Conservation (phyloP, 2,888 invertebrate genomes). For the Meteorus cinctellus region DNA sequence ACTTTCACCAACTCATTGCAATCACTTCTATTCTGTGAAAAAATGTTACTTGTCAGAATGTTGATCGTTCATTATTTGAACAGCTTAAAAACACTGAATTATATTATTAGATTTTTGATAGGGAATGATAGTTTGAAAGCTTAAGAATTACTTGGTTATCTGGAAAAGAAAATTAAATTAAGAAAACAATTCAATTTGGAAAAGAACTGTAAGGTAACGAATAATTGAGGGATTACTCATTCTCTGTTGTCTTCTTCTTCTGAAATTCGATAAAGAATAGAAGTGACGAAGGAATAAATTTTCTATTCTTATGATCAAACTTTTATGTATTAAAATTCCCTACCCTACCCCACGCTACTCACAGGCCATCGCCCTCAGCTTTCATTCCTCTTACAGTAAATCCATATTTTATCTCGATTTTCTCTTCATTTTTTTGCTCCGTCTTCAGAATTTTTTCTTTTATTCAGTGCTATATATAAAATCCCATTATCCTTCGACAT, state of each 20-base stretch:
- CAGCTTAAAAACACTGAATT: too few species aligned
- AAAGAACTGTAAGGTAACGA: too few species aligned
- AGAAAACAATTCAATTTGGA: too few species aligned
- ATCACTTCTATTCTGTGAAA: too few species aligned
- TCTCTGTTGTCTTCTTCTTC: not conserved
- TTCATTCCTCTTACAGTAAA: not conserved
- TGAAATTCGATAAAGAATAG: not conserved
- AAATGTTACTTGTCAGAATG: too few species aligned
- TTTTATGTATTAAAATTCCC: not conserved
- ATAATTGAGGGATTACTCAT: not conserved
- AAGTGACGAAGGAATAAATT: not conserved
- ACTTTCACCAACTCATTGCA: too few species aligned
- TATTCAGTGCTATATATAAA: not conserved
- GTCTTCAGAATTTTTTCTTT: not conserved
- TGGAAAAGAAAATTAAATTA: too few species aligned
- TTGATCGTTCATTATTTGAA: too few species aligned
- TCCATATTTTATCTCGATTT: not conserved
- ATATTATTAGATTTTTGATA: too few species aligned
- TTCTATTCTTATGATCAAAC: not conserved
- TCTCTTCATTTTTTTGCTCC: not conserved
- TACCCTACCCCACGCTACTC: slow-evolving; percentile 26
- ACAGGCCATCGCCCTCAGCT: slow-evolving; percentile 27
- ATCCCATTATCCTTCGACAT: slow-evolving; percentile 28
- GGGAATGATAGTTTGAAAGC: too few species aligned
- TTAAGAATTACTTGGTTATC: too few species aligned